Evolutionary conservation across 2,113 vertebrate genomes (phyloP).

Genomic region (Carassius carassius): DNA sequence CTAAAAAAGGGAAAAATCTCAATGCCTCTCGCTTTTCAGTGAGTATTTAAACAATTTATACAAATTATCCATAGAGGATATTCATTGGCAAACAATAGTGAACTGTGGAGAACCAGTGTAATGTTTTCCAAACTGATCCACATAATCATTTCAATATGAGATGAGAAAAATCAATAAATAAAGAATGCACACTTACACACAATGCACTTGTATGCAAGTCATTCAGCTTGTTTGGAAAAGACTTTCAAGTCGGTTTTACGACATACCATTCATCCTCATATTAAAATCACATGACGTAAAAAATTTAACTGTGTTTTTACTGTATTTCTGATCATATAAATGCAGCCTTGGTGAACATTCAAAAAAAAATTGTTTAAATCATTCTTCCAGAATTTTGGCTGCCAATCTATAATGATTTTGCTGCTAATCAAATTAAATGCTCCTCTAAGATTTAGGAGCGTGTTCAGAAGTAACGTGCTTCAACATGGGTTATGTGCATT

Average conservation of each 20-base stretch:
- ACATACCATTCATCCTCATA: background rate
- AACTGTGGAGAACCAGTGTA: background rate
- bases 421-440: background rate
- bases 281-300: background rate
- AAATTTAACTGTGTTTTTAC: background rate
- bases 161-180: slow-evolving; percentile 20
- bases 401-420: background rate
- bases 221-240: slow-evolving; percentile 14
- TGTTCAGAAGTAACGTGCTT: background rate
- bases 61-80: background rate
- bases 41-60: background rate
- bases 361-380: background rate
- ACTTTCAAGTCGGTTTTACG: background rate
- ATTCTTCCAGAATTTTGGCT: background rate
- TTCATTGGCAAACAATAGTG: background rate
- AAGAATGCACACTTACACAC: background rate
- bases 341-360: background rate
- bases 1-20: no score
- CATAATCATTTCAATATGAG: background rate
- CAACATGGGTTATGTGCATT: background rate
- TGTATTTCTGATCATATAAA: background rate
- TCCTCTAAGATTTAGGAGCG: background rate
- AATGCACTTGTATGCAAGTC: background rate
- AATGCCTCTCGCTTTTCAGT: background rate
- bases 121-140: background rate